A percentile compares a stretch with the other conserved stretches of the same genome.
phyloP scores from a whole-genome alignment of 2,113 vertebrate species.

The Siphamia tubifer region DNA sequence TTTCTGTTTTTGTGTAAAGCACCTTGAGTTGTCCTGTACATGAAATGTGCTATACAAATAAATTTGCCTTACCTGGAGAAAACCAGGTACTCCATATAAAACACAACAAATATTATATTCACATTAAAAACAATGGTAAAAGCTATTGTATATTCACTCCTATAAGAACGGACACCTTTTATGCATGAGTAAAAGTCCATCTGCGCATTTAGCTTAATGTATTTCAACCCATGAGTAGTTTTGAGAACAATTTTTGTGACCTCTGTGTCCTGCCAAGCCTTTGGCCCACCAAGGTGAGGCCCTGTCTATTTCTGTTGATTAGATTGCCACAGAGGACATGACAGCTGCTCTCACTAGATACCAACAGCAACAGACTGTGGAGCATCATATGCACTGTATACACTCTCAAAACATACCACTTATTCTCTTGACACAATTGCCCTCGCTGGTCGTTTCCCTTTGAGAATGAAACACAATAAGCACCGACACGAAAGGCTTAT shows the following conservation, averaged over 20 bases:
- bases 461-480: slow-evolving; percentile 10
- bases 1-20: no score
- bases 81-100: no score
- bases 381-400: background rate
- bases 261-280: slow-evolving; percentile 14
- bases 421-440: slow-evolving; percentile 24
- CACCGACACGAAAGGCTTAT: background rate
- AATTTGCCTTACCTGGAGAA: no score
- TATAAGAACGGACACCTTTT: background rate
- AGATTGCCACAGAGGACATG: slow-evolving; percentile 59
- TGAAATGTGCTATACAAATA: no score
- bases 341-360: slow-evolving; percentile 62
- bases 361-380: slow-evolving; percentile 6
- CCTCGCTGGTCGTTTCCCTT: slow-evolving; percentile 26
- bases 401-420: slow-evolving; percentile 9
- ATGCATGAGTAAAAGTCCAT: background rate
- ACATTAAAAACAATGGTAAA: no score
- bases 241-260: slow-evolving; percentile 21
- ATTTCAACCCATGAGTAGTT: background rate
- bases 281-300: background rate
- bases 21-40: no score
- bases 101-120: no score
- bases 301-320: slow-evolving; percentile 64
- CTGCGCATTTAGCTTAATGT: background rate
- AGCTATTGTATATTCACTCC: background rate